Conservation (phyloP, 1,140 invertebrate species). For the Orchesella cincta region DNA sequence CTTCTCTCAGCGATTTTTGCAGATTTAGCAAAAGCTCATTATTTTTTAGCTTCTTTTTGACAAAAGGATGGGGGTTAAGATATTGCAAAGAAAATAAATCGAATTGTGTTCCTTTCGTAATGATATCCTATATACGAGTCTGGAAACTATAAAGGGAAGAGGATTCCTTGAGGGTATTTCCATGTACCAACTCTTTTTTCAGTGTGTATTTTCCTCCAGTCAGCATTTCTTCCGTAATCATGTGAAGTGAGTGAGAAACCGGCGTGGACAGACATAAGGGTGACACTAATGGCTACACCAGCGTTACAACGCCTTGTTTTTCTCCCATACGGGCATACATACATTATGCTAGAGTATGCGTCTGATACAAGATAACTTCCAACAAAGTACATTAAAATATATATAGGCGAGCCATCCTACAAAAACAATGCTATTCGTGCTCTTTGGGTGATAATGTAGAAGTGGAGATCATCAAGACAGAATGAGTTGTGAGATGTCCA, state of each 20-base stretch:
- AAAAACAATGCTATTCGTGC: neutral
- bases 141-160: neutral
- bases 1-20: conserved; percentile 20
- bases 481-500: conserved; percentile 28
- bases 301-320: neutral
- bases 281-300: conserved; percentile 28
- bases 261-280: conserved; percentile 23
- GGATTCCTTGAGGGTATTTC: conserved; percentile 18
- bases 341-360: neutral
- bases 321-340: too few species aligned
- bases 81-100: conserved; percentile 26
- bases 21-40: conserved; percentile 29
- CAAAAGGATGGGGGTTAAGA: conserved; percentile 3
- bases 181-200: conserved; percentile 4
- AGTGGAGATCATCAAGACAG: conserved; percentile 19
- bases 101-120: conserved; percentile 13
- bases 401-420: neutral
- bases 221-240: conserved; percentile 27
- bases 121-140: neutral
- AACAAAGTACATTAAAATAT: neutral
- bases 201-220: neutral
- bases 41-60: conserved; percentile 24
- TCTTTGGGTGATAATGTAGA: neutral
- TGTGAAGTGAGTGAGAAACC: conserved; percentile 21
- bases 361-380: neutral